Evolutionary conservation across 1,140 invertebrate species (phyloP), one percentile per base, ranked within the genome.

Genomic region (Ceratina australensis): DNA sequence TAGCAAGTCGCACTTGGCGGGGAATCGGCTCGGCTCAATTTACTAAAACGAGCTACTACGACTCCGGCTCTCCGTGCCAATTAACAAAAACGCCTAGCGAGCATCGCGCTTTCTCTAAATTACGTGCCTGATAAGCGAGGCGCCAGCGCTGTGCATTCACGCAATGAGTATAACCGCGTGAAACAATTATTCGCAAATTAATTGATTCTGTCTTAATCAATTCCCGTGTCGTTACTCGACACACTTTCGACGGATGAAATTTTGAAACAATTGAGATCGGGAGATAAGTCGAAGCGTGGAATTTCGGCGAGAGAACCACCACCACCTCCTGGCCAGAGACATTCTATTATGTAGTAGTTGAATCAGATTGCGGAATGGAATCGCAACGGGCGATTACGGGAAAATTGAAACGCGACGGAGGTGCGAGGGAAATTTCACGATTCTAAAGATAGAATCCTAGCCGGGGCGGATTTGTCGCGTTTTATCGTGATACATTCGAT

Each of bases 1-100:
- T 28, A 4, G 16, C 33, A 1, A 42, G 15, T 57, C n/a, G 52
- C 67, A 59, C 65, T 76, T 69, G 72, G 59, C 65, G 57, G 18
- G 15, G 16, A 28, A 33, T 56, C 78, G 49, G 22, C 24, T 42
- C 57, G n/a, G n/a, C 64, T 66, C 33, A 22, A 52, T 77, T 77
- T 47, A 59, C 74, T 71, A 52, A 80, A 78, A 80, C 52, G 66
- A 59, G 59, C 60, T n/a, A 50, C 54, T 47, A 28, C 52, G 52
- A 80, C 42, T 33, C 3, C 63, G 66, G 1, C 16, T 77, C 71
- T 42, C 22, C 59, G 47, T 76, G 33, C 24, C 78, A 75, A 57
- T 75, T 54, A 60, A 42, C 16, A 42, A 71, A 59, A 71, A 47
- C 63, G 26, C 26, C 26, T 15, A 26, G 10, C 60, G 26, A 61